These are phyloP conservation scores for Piprites chloris DNA, from an alignment of 2,113 vertebrate genomes.

Conservation along the genomic window DNA sequence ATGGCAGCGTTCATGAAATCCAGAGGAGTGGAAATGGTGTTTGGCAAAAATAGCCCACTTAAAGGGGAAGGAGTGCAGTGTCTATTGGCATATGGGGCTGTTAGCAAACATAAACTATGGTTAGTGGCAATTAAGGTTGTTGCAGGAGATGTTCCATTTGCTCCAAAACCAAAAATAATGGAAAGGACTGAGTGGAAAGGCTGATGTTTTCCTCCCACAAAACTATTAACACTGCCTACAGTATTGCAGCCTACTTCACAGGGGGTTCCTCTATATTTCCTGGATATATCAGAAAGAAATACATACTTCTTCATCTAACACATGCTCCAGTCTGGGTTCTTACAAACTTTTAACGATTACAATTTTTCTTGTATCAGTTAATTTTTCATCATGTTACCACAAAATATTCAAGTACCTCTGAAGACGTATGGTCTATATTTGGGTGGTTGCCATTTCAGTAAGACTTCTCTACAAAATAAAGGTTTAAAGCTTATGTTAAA, in stretches of 20 bases:
- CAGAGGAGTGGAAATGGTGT: constrained; percentile 49
- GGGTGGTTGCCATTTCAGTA: constrained; percentile 51
- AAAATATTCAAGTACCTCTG: constrained; percentile 12
- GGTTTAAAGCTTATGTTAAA: constrained; percentile 60
- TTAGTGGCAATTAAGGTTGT: not conserved
- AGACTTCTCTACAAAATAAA: constrained; percentile 54
- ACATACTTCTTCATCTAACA: not conserved
- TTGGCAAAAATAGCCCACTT: constrained; percentile 41
- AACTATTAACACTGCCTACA: not conserved
- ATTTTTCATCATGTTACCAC: not conserved
- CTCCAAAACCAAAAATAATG: not conserved
- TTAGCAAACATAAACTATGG: constrained; percentile 9
- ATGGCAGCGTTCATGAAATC: constrained; percentile 34
- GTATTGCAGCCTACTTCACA: not conserved
- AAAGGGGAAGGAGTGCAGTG: not conserved
- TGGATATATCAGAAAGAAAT: not conserved
- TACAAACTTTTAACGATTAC: not conserved
- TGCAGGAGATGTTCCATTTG: not conserved
- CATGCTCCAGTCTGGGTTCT: not conserved
- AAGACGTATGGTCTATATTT: constrained; percentile 9
- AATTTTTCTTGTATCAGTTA: not conserved
- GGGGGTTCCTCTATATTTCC: not conserved
- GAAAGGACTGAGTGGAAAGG: constrained; percentile 15
- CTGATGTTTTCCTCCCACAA: constrained; percentile 7
- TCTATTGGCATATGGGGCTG: not conserved